Evolutionary conservation across 2,797 vertebrate genomes (phyloP), one percentile per base, ranked within the genome.

Genomic region (Discoglossus pictus): DNA sequence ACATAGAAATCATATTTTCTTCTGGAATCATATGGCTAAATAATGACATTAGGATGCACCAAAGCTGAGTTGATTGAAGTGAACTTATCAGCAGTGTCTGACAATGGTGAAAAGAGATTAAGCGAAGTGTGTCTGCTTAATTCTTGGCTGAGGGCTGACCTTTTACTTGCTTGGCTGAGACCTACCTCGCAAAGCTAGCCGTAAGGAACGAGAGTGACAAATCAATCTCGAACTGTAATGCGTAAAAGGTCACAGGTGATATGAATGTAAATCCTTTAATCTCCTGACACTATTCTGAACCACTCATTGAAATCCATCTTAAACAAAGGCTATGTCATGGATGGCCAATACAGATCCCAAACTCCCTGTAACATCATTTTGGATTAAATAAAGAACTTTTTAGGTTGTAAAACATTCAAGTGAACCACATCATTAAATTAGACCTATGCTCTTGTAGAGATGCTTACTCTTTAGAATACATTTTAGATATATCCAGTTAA

Each of bases 11-110:
- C 46, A 64, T 64, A 58, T 64, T 71, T 71, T 46, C 46, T 52
- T 64, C 61, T 63, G 61, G 53, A 71, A 64, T 71, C 68, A 51
- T 43, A 48, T 64, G 44, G 53, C 46, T 64, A 44, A 71, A 71
- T 71, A 64, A 71, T 71, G 61, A 71, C 53, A 71, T 71, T 71
- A 65, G 54, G 53, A 59, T 71, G 44, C 52, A 34, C 51, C 58
- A 70, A 63, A 50, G 52, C 68, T 44, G 18, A 18, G 24, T 36
- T 58, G 68, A 64, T 43, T 58, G 52, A 64, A 71, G 52, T 58
- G 68, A 71, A 64, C 61, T 71, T 71, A 64, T 71, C 60, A 63
- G 53, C 61, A 58, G 27, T 34, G 60, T 51, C 44, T 51, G 36
- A 71, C 61, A 71, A 64, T 58, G 23, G 52, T 59, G 36, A 51